Percentiles rank a stretch among this genome's conserved stretches.
Conservation (phyloP, 2,888 invertebrate species). For the Ellobium chinense region DNA sequence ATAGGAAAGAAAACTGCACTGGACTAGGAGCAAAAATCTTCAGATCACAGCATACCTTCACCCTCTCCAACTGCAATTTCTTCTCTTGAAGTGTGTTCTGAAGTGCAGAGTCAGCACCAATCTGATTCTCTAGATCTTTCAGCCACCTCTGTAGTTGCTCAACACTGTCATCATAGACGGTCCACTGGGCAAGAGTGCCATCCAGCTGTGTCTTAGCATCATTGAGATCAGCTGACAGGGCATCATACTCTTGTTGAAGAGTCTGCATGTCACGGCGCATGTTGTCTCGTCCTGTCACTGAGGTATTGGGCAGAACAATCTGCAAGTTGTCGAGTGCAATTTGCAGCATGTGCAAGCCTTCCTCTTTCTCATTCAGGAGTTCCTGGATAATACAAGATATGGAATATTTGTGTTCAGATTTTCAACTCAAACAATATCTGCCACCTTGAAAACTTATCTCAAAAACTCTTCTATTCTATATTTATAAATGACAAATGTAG, state of each 20-base stretch:
- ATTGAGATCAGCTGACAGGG: slow-evolving; percentile 88
- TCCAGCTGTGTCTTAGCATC: slow-evolving; percentile 86
- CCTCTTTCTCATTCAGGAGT: slow-evolving; percentile 70
- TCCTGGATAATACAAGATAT: too few species aligned
- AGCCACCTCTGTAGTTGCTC: slow-evolving; percentile 90
- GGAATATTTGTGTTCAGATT: too few species aligned
- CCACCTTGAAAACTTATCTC: too few species aligned
- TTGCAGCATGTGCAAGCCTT: slow-evolving; percentile 74
- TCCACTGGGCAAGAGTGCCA: slow-evolving; percentile 93
- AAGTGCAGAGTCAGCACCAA: slow-evolving; percentile 88
- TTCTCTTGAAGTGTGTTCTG: slow-evolving; percentile 74
- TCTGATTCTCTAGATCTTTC: slow-evolving; percentile 86
- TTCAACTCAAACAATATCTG: too few species aligned
- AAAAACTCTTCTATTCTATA: too few species aligned
- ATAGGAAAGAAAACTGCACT: too few species aligned
- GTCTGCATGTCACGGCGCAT: slow-evolving; percentile 90
- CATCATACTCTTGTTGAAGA: slow-evolving; percentile 92
- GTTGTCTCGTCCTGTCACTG: slow-evolving; percentile 92
- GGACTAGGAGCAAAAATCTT: too few species aligned
- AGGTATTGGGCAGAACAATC: slow-evolving; percentile 87
- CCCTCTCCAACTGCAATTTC: slow-evolving; percentile 85
- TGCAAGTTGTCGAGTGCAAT: slow-evolving; percentile 73
- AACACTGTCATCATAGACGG: slow-evolving; percentile 93
- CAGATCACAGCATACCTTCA: slow-evolving; percentile 89
- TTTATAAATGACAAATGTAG: too few species aligned